Conservation (phyloP, 2,113 vertebrate species). For the Urocynchramus pylzowi region DNA sequence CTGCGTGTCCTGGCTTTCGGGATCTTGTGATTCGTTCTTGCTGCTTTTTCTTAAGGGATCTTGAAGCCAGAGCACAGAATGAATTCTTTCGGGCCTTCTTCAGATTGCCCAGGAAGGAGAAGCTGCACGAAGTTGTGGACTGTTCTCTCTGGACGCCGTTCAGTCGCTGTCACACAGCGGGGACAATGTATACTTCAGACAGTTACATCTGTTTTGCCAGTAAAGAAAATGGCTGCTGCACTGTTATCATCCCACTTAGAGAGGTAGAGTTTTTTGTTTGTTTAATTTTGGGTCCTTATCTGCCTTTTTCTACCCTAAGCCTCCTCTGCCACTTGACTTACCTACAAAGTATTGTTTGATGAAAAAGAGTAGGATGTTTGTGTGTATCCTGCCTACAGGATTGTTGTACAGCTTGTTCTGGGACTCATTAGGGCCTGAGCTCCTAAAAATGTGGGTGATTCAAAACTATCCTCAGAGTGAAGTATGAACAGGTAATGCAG, state of each 20-base stretch:
- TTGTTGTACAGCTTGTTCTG: background rate
- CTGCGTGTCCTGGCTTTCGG: background rate
- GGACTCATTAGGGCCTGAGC: background rate
- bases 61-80: slow-evolving; percentile 87
- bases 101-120: slow-evolving; percentile 84
- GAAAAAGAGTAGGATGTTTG: background rate
- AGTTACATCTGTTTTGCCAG: slow-evolving; percentile 91
- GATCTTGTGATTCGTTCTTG: background rate
- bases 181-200: slow-evolving; percentile 88
- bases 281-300: background rate
- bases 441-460: background rate
- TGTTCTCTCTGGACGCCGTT: slow-evolving; percentile 94
- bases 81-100: slow-evolving; percentile 93
- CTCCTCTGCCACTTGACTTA: background rate
- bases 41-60: slow-evolving; percentile 73
- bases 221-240: slow-evolving; percentile 85
- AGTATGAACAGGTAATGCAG: background rate
- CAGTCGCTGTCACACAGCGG: slow-evolving; percentile 86
- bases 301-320: background rate
- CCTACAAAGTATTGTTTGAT: background rate
- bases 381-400: background rate
- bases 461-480: background rate
- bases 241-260: slow-evolving; percentile 85
- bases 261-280: slow-evolving; percentile 76
- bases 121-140: slow-evolving; percentile 77